Evolutionary conservation across 1,140 invertebrate species (phyloP).

Genomic region (Lepidostoma basale): DNA sequence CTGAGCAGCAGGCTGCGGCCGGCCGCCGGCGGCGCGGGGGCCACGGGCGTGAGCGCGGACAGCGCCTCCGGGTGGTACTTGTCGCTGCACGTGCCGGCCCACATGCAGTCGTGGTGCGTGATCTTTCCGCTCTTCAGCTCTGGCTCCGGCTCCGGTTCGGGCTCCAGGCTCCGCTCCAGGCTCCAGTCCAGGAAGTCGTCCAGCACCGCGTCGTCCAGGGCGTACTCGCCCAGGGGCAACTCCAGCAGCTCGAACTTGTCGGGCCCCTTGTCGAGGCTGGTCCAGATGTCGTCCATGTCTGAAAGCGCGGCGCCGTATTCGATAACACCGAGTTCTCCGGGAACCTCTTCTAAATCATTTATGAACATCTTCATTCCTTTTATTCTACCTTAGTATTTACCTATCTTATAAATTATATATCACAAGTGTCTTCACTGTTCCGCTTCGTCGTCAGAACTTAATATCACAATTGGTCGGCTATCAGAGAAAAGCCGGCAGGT

Average conservation of each 20-base stretch:
- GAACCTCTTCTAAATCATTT: conserved; percentile 23
- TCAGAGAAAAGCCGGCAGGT: conserved; percentile 30
- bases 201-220: conserved; percentile 49
- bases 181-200: conserved; percentile 50
- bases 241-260: conserved; percentile 52
- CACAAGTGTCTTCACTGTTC: conserved; percentile 43
- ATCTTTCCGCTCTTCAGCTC: conserved; percentile 54
- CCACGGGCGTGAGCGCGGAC: background rate
- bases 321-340: conserved; percentile 19
- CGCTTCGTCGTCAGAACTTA: conserved; percentile 32
- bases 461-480: conserved; percentile 41
- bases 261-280: conserved; percentile 13
- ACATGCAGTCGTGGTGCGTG: conserved; percentile 60
- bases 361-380: conserved; percentile 36
- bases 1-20: conserved; percentile 34
- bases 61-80: conserved; percentile 45
- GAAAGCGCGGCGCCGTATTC: conserved; percentile 29
- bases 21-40: background rate
- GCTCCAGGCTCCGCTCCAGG: conserved; percentile 54
- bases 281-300: conserved; percentile 43
- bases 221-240: conserved; percentile 49
- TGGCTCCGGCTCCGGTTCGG: too few relatives aligned
- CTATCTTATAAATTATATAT: conserved; percentile 40
- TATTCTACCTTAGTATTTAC: conserved; percentile 19
- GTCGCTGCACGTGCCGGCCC: conserved; percentile 56